Conservation (phyloP, 2,113 vertebrate genomes). For the Osmerus mordax region DNA sequence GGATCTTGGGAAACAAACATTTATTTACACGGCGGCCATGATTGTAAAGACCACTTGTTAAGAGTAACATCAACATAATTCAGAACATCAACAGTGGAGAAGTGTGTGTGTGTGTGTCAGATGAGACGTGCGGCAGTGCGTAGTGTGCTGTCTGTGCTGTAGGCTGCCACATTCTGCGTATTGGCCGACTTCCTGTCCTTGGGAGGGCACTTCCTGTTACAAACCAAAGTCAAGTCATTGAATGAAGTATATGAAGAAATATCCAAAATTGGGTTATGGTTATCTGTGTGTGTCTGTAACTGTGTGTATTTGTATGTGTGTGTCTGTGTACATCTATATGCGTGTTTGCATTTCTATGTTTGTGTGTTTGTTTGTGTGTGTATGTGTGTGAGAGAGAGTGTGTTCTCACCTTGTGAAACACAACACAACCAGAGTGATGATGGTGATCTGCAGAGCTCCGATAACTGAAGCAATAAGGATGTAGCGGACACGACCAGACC, state of each 20-base stretch:
- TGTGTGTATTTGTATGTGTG: constrained; percentile 3
- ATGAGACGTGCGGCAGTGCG: constrained; percentile 97
- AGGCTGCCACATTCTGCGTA: constrained; percentile 97
- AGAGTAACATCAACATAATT: background rate
- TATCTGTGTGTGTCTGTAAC: constrained; percentile 1
- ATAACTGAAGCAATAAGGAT: constrained; percentile 98
- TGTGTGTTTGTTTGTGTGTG: constrained; percentile 8
- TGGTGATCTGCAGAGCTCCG: constrained; percentile 96
- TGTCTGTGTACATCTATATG: background rate
- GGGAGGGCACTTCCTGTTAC: constrained; percentile 94
- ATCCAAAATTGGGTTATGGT: background rate
- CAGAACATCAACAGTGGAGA: too few species aligned
- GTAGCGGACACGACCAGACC: constrained; percentile 93
- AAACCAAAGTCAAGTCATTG: background rate
- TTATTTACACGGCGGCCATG: background rate
- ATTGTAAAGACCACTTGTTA: background rate
- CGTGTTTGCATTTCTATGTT: background rate
- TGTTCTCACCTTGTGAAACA: constrained; percentile 91
- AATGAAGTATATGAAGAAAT: background rate
- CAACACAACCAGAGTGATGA: constrained; percentile 98
- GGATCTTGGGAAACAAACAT: background rate
- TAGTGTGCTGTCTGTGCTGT: constrained; percentile 98
- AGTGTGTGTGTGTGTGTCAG: constrained; percentile 63
- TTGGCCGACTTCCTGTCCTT: constrained; percentile 97
- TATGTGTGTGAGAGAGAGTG: background rate